These are phyloP conservation scores for Takifugu rubripes DNA, from an alignment of 2,797 vertebrate species.

Conservation along the genomic window DNA sequence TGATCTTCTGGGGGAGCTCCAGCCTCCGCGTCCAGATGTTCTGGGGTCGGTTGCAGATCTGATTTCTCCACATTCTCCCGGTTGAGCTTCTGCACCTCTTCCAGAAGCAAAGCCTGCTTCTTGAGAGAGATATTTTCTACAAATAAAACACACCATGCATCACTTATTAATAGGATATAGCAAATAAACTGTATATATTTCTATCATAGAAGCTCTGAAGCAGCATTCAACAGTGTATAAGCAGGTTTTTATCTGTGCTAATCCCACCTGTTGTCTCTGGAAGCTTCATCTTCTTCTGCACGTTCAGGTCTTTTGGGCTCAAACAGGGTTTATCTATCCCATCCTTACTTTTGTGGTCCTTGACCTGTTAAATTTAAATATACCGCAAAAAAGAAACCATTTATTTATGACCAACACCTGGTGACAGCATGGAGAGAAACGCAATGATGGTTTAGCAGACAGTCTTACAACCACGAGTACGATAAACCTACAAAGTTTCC, in stretches of 20 bases:
- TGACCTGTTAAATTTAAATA: conserved; percentile 60
- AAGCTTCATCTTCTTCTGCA: conserved; percentile 80
- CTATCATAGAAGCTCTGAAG: conserved; percentile 4
- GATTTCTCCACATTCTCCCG: conserved; percentile 77
- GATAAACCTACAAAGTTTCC: conserved; percentile 65
- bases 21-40: conserved; percentile 39
- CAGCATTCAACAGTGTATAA: neutral
- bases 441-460: neutral
- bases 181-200: neutral
- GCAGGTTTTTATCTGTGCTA: neutral
- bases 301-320: conserved; percentile 69
- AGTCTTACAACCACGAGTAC: conserved; percentile 10
- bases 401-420: neutral
- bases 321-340: conserved; percentile 73
- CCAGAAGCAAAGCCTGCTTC: conserved; percentile 73
- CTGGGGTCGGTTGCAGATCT: conserved; percentile 18
- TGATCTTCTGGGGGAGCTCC: conserved; percentile 35
- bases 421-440: neutral
- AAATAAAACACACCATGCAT: neutral
- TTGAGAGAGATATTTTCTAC: conserved; percentile 74
- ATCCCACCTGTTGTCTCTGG: conserved; percentile 80
- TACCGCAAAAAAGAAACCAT: conserved; percentile 3
- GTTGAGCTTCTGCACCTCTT: conserved; percentile 84
- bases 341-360: conserved; percentile 75
- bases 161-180: neutral